Base-by-base conservation (phyloP, 2,888 invertebrate species). In the Mythimna lalbum region DNA sequence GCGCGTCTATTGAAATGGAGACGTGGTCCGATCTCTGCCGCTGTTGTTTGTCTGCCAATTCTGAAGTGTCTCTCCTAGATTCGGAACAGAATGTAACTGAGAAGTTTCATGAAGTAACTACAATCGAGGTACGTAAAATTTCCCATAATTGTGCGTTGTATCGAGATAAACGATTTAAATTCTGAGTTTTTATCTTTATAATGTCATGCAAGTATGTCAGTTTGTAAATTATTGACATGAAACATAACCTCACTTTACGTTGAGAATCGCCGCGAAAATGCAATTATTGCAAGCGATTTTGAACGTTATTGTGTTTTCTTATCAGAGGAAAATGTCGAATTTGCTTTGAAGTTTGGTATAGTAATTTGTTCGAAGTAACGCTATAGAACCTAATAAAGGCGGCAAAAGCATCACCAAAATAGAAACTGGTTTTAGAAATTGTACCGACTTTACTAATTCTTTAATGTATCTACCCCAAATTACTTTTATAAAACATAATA, bases 11-110 rank as follows among this genome's bases (percentile, higher is more conserved):
- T 90, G 90, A 93, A 89, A 96, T 96, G 95, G 95, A 95, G 86
- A 89, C 90, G 90, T 96, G 95, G 95, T 89, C 92, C 68, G 91
- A 94, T 87, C 91, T 96, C 76, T 96, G 96, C 87, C 94, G 96
- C 60, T 94, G 95, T 87, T 96, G 96, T 87, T 88, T 96, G 74
- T 91, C 94, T 81, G 92, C 94, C 73, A 90, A 94, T 86, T 89
- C 93, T 17, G 89, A 93, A 84, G 93, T 96, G 89, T 94, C 95
- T 86, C 87, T 96, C 81, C 87, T 94, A 79, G 93, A 94, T 83
- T 88, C 85, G 59, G 89, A 90, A 76, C 88, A 91, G 81, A 93
- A 92, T 81, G 86, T 94, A 53, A 88, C 88, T 67, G 88, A 90
- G 69, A 95, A 94, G 83, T 96, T 95, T 86, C 85, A 88, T 69